Evolutionary conservation across 2,113 vertebrate genomes (phyloP), one percentile per base, ranked within the genome.

Genomic region (Odontophorus gujanensis): DNA sequence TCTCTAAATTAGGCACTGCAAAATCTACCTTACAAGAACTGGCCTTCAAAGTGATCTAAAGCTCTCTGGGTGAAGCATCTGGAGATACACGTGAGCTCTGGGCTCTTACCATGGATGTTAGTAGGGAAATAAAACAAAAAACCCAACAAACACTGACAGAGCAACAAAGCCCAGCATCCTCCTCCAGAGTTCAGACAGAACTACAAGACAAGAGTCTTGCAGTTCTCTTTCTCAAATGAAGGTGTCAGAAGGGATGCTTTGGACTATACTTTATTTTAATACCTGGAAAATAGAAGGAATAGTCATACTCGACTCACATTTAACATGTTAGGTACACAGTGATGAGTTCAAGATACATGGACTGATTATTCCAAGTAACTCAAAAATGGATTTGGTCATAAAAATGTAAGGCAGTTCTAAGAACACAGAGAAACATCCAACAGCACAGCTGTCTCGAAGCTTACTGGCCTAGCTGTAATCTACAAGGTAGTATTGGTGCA

Each of bases 1-100:
- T 36, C 89, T 85, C 84, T 91, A 87, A 84, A 58, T 92, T 69
- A 82, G 62, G 89, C 62, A 81, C 18, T 68, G 78, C 26, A 11
- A 85, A 89, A 75, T 9, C 24, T 26, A 38, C 17, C 48, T 55
- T 15, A 65, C n/a, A 87, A 17, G 25, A 57, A 59, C 66, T 15
- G 38, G 22, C 26, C 47, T 87, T n/a, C 81, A n/a, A 28, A 66
- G 28, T 3, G 4, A n/a, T 15, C 0, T 2, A 67, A 59, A 59
- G 26, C 16, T 72, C 53, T 57, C 22, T 21, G 30, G 7, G 48
- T 47, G 26, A 93, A 32, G 36, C 16, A 74, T 20, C 63, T 42
- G 40, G 30, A 80, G 26, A 58, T n/a, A 25, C 13, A 25, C 25
- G 0, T 7, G 19, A 59, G 17, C 50, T 81, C 57, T 61, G 72